A percentile compares a stretch with the other conserved stretches of the same genome.
Conservation (phyloP, 2,888 invertebrate species). For the Lasius fuliginosus region DNA sequence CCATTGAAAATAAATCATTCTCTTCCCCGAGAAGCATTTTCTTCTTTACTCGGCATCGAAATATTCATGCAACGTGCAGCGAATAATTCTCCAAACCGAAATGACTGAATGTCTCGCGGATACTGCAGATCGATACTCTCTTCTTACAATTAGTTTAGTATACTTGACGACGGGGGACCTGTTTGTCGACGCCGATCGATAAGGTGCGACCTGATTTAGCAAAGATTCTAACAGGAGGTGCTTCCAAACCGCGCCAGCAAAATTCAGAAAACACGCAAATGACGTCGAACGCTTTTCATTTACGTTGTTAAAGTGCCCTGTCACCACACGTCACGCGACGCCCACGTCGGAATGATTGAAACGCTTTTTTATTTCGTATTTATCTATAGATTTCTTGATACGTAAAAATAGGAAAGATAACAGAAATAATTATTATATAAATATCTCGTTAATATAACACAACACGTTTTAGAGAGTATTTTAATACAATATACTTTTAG, state of each 20-base stretch:
- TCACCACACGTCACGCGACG: background rate
- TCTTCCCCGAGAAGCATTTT: background rate
- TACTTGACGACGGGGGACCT: slow-evolving; percentile 48
- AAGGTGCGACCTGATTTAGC: slow-evolving; percentile 65
- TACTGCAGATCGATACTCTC: slow-evolving; percentile 66
- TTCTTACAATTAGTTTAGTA: slow-evolving; percentile 41
- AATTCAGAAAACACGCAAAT: background rate
- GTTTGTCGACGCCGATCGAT: slow-evolving; percentile 64
- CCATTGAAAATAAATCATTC: background rate
- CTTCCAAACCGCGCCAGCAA: background rate
- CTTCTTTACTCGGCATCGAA: background rate
- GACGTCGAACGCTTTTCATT: background rate
- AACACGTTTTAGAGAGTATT: background rate
- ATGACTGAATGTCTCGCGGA: slow-evolving; percentile 54
- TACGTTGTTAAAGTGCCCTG: background rate
- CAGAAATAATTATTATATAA: background rate
- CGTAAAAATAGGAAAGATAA: background rate
- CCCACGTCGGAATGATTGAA: background rate
- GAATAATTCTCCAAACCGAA: slow-evolving; percentile 67
- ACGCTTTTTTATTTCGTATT: background rate
- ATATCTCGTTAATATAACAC: background rate
- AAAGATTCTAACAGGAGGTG: slow-evolving; percentile 22
- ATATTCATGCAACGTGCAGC: slow-evolving; percentile 40
- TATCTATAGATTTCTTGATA: background rate
- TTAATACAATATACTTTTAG: background rate